phyloP scores from a whole-genome alignment of 2,113 vertebrate genomes.

The Piliocolobus tephrosceles region DNA sequence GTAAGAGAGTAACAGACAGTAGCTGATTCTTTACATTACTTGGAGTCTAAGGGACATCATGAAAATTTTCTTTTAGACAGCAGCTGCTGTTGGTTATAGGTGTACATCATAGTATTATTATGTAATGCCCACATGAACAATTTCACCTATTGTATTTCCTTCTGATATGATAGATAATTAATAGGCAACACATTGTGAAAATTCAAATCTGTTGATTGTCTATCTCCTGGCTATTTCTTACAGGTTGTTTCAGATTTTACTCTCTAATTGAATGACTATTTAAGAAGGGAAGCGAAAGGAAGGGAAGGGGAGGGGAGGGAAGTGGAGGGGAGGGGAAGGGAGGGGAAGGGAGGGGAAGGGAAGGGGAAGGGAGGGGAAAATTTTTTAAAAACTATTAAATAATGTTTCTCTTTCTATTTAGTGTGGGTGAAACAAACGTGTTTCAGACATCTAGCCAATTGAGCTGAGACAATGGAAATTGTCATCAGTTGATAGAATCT shows the following conservation, averaged over 20 bases:
- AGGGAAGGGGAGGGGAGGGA: accelerated
- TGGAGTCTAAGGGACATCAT: not conserved
- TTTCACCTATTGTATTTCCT: not conserved
- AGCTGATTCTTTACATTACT: not conserved
- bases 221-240: not conserved
- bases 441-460: not conserved
- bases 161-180: not conserved
- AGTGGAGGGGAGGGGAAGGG: accelerated
- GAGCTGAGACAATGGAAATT: not conserved
- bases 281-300: not conserved
- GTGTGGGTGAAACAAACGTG: not conserved
- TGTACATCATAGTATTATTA: not conserved
- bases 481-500: not conserved
- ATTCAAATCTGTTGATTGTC: not conserved
- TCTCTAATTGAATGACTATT: not conserved
- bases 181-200: not conserved
- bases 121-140: not conserved
- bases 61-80: not conserved
- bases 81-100: not conserved
- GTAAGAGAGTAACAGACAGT: not conserved
- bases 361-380: accelerated
- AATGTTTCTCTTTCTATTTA: not conserved
- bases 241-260: not conserved
- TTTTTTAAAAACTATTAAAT: not conserved
- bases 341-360: no score